Evolutionary conservation across 2,888 invertebrate species (phyloP), one percentile per base, ranked within the genome.

Genomic region (Mythimna pallens): DNA sequence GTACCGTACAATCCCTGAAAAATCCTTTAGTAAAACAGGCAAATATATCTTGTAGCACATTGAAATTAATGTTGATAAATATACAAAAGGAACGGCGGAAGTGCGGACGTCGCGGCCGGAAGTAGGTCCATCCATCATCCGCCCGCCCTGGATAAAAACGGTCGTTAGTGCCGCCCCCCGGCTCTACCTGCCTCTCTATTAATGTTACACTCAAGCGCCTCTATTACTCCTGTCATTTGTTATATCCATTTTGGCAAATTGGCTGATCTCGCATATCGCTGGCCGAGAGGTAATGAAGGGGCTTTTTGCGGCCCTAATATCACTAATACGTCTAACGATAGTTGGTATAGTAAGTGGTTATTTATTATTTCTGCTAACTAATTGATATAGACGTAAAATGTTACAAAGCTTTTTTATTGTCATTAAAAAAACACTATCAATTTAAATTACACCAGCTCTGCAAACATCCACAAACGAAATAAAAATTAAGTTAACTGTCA

Each of bases 161-260:
- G 95, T 96, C 96, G 95, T 96, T 96, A 96, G 94, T 88, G 90
- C 88, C 82, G 83, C 86, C 88, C 88, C 87, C 88, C 88, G 84
- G 82, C 89, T 89, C 92, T 92, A 93, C 95, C 94, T 93, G 94
- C 92, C 92, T 92, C 94, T 94, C 95, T 96, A 95, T 96, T 96
- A 96, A 95, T 95, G 95, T 93, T 94, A 92, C 93, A 94, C 96
- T 94, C 95, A 94, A 95, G 93, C 93, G 92, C 95, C 93, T 94
- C 95, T 96, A 95, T 96, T 96, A 95, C 95, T 92, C 90, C 93
- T 94, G 93, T 94, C 96, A 95, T 96, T 96, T 95, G 93, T 95
- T 95, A 95, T 95, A 95, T 94, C 94, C 95, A 94, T 95, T 96
- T 95, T 95, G 92, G 91, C 94, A 93, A 96, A 96, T 95, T 95